Evolutionary conservation across 2,888 invertebrate genomes (phyloP).

Genomic region (Volucella zonaria): DNA sequence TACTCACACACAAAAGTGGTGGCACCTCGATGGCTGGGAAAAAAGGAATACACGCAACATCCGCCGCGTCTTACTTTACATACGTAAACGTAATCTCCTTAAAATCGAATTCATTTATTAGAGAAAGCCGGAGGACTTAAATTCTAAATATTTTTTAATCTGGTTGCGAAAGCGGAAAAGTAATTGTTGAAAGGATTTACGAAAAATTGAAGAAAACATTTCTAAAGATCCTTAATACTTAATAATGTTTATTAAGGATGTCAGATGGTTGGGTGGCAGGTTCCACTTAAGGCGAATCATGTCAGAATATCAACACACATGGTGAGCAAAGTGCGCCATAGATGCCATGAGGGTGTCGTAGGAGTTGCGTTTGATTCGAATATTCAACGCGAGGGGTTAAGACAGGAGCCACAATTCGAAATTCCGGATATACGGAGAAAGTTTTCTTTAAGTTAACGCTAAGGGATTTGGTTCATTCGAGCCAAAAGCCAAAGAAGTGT

Average conservation of each 20-base stretch:
- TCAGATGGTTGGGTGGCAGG: not conserved
- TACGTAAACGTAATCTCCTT: slow-evolving; percentile 3
- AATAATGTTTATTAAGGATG: not conserved
- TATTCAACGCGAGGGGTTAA: slow-evolving; percentile 15
- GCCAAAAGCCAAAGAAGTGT: slow-evolving; percentile 6
- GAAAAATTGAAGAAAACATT: not conserved
- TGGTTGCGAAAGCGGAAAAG: not conserved
- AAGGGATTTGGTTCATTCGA: not conserved
- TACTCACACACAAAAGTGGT: too few relatives aligned
- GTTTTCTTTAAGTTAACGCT: slow-evolving; percentile 42
- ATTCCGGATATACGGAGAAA: slow-evolving; percentile 33
- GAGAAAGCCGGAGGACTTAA: slow-evolving; percentile 1
- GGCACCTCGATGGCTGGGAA: too few relatives aligned
- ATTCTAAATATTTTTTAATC: slow-evolving; percentile 5
- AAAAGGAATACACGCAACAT: too few relatives aligned
- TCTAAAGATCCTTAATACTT: slow-evolving; percentile 7
- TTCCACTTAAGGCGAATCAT: slow-evolving; percentile 14
- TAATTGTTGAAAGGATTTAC: not conserved
- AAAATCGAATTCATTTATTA: slow-evolving; percentile 10
- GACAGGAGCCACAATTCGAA: slow-evolving; percentile 36
- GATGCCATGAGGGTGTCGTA: slow-evolving; percentile 20
- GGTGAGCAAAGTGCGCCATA: slow-evolving; percentile 7
- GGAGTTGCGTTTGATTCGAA: slow-evolving; percentile 38
- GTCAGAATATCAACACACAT: slow-evolving; percentile 21
- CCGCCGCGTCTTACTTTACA: not conserved